Conservation (phyloP, 2,888 invertebrate species). For the Polydrusus pterygomalis region DNA sequence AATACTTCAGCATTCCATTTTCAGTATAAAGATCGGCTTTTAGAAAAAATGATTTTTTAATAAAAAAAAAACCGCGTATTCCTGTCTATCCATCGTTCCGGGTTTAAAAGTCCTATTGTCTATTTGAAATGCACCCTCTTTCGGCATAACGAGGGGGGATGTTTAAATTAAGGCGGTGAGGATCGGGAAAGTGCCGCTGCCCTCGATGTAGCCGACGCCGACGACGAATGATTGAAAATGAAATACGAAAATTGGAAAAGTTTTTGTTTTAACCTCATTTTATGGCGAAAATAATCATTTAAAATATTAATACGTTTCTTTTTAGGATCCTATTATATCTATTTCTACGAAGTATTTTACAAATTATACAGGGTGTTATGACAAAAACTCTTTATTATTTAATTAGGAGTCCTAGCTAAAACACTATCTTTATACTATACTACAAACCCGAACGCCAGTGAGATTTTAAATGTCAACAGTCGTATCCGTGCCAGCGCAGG, state of each 20-base stretch:
- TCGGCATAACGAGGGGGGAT: slow-evolving; percentile 38
- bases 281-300: slow-evolving; percentile 12
- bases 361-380: too few relatives aligned
- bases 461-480: too few relatives aligned
- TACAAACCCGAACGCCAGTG: too few relatives aligned
- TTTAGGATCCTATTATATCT: too few relatives aligned
- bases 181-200: slow-evolving; percentile 2
- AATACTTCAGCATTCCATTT: neutral
- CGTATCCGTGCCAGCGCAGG: too few relatives aligned
- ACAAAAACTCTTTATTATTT: too few relatives aligned
- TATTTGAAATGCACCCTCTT: slow-evolving; percentile 46
- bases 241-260: slow-evolving; percentile 44
- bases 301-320: neutral
- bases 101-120: slow-evolving; percentile 38
- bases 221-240: slow-evolving; percentile 46
- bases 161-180: slow-evolving; percentile 36
- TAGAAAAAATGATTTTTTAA: slow-evolving; percentile 11
- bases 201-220: slow-evolving; percentile 23
- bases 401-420: too few relatives aligned
- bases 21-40: neutral
- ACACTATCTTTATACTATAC: too few relatives aligned
- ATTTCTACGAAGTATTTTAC: too few relatives aligned
- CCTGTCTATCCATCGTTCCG: slow-evolving; percentile 21
- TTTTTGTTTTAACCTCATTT: slow-evolving; percentile 30
- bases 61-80: slow-evolving; percentile 17